Base-by-base conservation (phyloP, 2,888 invertebrate species). In the Strigamia maritima region DNA sequence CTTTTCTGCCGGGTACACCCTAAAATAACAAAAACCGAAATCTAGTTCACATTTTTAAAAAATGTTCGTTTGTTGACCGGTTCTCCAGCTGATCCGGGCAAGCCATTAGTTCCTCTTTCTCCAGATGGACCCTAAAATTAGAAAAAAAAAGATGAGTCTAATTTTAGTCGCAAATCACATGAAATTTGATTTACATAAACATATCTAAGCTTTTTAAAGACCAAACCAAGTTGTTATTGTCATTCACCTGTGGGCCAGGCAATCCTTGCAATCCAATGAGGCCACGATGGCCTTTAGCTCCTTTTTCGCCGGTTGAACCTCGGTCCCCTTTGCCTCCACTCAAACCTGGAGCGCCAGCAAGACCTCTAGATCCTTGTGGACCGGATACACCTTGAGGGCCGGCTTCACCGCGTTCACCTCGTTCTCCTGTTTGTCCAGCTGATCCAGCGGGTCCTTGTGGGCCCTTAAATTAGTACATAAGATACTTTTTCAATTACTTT, bases 231-330 rank as follows among this genome's bases (percentile, higher is more conserved):
- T n/a, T n/a, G n/a, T n/a, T n/a, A n/a, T n/a, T n/a, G n/a, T 16
- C 54, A 38, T 81, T 81, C 83, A 87, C 88, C 7, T 88, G 89
- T 0, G 89, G 85, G 12, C 95, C 95, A 0, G 91, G 89, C 83
- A 93, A 87, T 24, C 95, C 95, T 83, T 93, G 94, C 44, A 94
- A 85, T 7, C 95, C 94, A 81, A 91, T 92, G 60, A 94, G 87
- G n/a, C 94, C 94, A 60, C 92, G 88, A 84, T 94, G 94, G 8
- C 94, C 94, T 85, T 94, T 94, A 2, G 90, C 87, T 26, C 94
- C 94, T 84, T 91, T 91, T 0, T 89, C 87, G 1, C 94, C 94
- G 0, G 87, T 81, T 81, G 91, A 91, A 70, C 88, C 88, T 44
- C 85, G 85, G 31, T 89, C 89, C 31, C 90, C 91, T 82, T 93